Evolutionary conservation across 2,888 invertebrate species (phyloP), one percentile per base, ranked within the genome.

Genomic region (Drosophila recens): DNA sequence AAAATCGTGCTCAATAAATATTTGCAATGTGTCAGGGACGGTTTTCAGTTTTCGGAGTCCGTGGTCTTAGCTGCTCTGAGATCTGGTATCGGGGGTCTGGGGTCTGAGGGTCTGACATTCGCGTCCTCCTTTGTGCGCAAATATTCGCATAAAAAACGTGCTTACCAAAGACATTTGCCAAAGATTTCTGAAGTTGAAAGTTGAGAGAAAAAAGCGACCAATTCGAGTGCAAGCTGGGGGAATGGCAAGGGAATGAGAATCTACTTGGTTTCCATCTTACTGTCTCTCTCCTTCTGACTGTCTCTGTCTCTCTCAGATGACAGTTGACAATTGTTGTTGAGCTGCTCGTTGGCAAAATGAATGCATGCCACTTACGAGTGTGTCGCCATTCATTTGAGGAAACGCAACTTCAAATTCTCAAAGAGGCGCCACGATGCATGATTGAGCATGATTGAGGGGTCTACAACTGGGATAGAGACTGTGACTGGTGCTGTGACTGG

Each of bases 1-100:
- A 79, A 72, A 84, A 75, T 89, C 84, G 84, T 84, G 89, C 89
- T 75, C 89, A 89, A 89, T 84, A 84, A 84, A 84, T 89, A 83
- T 86, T 88, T 88, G 80, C 70, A 53, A 67, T 76, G 67, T 72
- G 76, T 59, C 72, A 42, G 58, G 45, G 64, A 61, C 62, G 38
- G 43, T 43, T 45, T 27, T 20, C 20, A 20, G 20, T 20, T 20
- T 27, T 36, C 46, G 20, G 40, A 20, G 36, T 30, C 40, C 33
- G 57, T 43, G 27, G 34, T 17, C 34, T 10, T 27, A 40, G 27
- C 27, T 40, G 27, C 27, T 40, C n/a, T 34, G 13, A 30, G 51
- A 20, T 17, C n/a, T 34, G 13, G 34, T 46, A 20, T 17, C 33
- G 42, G 4, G n/a, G 63, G 15, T 38, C 30, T 33, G 17, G 20